A percentile compares a stretch with the other conserved stretches of the same genome.
These are phyloP conservation scores for Excalfactoria chinensis DNA, from an alignment of 2,113 vertebrate genomes.

Conservation along the genomic window DNA sequence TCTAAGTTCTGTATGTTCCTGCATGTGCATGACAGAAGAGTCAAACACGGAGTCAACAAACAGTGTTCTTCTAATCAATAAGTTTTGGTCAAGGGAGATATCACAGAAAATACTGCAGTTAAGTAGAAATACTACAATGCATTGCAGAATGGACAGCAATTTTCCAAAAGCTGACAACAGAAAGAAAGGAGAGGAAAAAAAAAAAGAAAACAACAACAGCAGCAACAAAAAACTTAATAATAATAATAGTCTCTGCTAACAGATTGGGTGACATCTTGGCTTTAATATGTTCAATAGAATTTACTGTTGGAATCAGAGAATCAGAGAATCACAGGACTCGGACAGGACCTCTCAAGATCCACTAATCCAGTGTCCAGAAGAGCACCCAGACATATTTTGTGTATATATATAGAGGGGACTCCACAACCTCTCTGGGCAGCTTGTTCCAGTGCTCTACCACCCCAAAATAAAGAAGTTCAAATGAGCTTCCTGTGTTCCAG, in stretches of 20 bases:
- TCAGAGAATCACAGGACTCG: no score
- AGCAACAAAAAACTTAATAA: neutral
- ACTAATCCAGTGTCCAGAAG: no score
- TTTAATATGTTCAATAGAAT: neutral
- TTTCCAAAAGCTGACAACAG: neutral
- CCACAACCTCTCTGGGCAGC: no score
- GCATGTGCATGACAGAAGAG: neutral
- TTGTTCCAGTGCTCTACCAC: no score
- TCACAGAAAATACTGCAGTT: neutral
- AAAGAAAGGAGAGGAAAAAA: neutral
- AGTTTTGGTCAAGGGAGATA: neutral
- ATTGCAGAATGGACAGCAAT: neutral
- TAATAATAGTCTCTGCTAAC: neutral
- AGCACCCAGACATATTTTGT: no score
- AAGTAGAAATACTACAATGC: neutral
- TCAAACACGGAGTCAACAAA: neutral
- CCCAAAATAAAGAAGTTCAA: no score
- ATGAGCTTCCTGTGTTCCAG: no score
- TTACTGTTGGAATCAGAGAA: neutral
- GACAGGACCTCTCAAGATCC: no score
- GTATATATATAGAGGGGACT: no score
- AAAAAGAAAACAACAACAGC: neutral
- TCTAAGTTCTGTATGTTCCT: rapidly evolving
- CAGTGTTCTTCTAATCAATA: neutral
- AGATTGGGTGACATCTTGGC: neutral